These are phyloP conservation scores for Rhingia rostrata DNA, from an alignment of 2,888 invertebrate species.

Conservation along the genomic window DNA sequence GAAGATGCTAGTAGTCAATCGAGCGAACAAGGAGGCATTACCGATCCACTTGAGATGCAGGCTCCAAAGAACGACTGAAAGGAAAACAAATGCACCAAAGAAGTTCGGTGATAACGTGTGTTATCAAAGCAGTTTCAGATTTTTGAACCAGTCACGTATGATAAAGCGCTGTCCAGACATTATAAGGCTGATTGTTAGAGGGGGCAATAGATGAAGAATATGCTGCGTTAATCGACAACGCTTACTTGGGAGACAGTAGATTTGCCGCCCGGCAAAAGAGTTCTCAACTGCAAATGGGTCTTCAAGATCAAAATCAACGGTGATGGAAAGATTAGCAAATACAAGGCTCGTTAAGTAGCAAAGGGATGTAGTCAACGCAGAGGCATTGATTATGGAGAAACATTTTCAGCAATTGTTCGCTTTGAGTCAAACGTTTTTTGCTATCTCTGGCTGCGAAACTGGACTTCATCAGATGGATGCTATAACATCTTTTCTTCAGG, in stretches of 20 bases:
- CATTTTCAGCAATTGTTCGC: too few relatives aligned
- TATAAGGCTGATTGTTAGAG: constrained; percentile 84
- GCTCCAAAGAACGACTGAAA: too few relatives aligned
- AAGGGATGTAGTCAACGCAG: too few relatives aligned
- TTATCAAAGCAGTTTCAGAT: too few relatives aligned
- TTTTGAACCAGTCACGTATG: constrained; percentile 41
- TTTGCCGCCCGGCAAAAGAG: constrained; percentile 19
- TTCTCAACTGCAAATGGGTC: constrained; percentile 53
- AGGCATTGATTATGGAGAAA: too few relatives aligned
- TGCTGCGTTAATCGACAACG: constrained; percentile 78
- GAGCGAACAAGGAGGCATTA: not conserved
- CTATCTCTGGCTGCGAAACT: too few relatives aligned
- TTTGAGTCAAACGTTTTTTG: too few relatives aligned
- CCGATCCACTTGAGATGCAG: not conserved
- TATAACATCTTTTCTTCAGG: constrained; percentile 74
- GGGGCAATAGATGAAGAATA: constrained; percentile 92
- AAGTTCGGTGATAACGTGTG: constrained; percentile 26
- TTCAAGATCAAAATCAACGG: constrained; percentile 49
- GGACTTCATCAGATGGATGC: constrained; percentile 72
- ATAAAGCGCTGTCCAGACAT: constrained; percentile 43
- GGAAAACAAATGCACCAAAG: constrained; percentile 1
- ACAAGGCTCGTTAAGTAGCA: constrained; percentile 64
- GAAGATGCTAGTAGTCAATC: not conserved
- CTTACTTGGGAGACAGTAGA: constrained; percentile 43
- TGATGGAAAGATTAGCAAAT: constrained; percentile 52